Evolutionary conservation across 23 tunicate genomes (phyloP), one percentile per base, ranked within the genome.

Genomic region (Phallusia fumigata): DNA sequence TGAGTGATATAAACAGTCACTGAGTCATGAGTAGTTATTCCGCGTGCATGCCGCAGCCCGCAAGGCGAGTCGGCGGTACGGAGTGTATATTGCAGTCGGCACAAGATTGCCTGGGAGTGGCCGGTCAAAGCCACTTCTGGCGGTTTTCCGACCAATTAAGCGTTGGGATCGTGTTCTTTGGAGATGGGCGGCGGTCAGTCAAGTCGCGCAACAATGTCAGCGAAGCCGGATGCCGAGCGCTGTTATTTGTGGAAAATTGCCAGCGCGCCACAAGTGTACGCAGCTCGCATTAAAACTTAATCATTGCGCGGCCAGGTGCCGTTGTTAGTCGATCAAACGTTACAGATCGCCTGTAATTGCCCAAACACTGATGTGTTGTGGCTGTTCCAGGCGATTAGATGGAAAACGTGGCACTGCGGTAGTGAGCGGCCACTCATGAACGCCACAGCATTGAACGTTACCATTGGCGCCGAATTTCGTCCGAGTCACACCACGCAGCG

Each of bases 321-420:
- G 69, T 58, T 58, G 69, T 22, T 24, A 58, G 69, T 24, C 3
- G 28, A 58, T 58, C 28, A 58, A 58, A 58, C 28, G 28, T 13
- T 58, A 1, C 16, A 58, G 13, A 58, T 58, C 28, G 69, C 3
- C 26, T 58, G 26, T 58, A 58, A 58, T 58, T 58, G 69, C 28
- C 28, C 69, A 24, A 24, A 58, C 47, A 58, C 28, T 58, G 69
- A 13, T 21, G 69, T 58, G 69, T 21, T 24, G 69, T 58, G 69
- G 28, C 69, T 21, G 69, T 8, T 13, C 28, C 15, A 58, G 26
- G 8, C 69, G 69, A 58, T 58, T 24, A 58, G 10, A 40, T 40
- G 10, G 69, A 21, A 24, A 58, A 58, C 69, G 69, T 58, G 69
- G 69, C 69, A 8, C 5, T 58, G 69, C 69, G 69, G 69, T 58